Percentiles rank a stretch among this genome's conserved stretches.
Conservation (phyloP, 2,797 vertebrate species). For the Mormyrus proboscirostris region DNA sequence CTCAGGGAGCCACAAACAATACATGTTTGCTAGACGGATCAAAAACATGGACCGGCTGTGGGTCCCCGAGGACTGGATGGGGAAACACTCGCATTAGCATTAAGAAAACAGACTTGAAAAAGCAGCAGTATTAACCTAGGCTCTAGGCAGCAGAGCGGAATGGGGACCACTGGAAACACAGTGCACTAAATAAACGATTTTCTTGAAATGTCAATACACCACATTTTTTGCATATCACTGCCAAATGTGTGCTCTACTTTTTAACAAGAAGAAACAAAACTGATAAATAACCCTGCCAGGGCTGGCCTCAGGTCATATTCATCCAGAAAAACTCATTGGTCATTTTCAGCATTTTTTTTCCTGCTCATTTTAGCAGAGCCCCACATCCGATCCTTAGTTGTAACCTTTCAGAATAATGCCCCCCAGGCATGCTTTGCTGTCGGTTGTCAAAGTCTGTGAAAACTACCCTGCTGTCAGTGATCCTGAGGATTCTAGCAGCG, state of each 20-base stretch:
- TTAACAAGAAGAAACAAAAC: background rate
- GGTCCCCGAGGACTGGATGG: background rate
- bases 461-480: background rate
- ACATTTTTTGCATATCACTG: background rate
- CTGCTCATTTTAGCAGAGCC: slow-evolving; percentile 12
- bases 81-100: background rate
- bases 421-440: background rate
- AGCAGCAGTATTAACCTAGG: background rate
- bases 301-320: background rate
- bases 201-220: background rate
- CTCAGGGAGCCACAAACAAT: background rate
- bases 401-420: background rate
- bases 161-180: background rate
- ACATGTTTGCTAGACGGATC: background rate
- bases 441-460: background rate
- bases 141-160: background rate
- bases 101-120: background rate
- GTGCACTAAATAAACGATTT: background rate
- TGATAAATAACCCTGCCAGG: background rate
- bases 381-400: background rate
- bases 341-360: background rate
- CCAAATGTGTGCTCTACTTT: background rate
- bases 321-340: background rate
- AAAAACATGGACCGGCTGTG: background rate
- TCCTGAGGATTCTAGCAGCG: background rate